Conservation (phyloP, 1,140 invertebrate genomes). For the Helicoverpa zea region DNA sequence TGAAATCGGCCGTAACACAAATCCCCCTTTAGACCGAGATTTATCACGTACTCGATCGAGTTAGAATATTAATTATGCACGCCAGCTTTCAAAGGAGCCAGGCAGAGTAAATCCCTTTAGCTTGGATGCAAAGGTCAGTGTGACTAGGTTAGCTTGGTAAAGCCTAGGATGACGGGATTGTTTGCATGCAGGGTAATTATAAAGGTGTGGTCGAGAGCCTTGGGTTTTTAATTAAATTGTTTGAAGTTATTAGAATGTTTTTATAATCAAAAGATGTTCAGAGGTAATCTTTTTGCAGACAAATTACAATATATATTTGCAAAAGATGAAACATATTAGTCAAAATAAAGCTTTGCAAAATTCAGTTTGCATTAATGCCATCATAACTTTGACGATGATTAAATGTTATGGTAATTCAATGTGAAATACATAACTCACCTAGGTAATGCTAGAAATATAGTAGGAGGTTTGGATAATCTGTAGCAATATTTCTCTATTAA, state of each 20-base stretch:
- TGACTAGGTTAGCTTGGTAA: neutral
- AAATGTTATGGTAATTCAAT: neutral
- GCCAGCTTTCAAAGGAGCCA: neutral
- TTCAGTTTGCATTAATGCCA: neutral
- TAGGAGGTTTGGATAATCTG: neutral
- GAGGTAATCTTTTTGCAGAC: too few species aligned
- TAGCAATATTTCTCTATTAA: too few species aligned
- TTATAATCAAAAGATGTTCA: too few species aligned
- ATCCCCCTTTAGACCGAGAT: neutral
- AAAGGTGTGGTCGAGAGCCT: neutral
- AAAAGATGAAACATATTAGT: neutral
- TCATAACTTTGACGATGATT: conserved; percentile 1
- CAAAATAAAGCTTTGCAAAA: neutral
- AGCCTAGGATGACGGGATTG: neutral
- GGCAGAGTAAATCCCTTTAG: conserved; percentile 20
- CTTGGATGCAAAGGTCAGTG: neutral
- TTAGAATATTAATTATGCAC: conserved; percentile 24
- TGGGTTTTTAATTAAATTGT: neutral
- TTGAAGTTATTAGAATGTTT: neutral
- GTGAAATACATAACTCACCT: neutral
- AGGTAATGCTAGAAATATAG: neutral
- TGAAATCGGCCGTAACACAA: neutral
- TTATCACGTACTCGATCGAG: neutral
- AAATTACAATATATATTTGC: neutral
- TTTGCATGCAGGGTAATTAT: conserved; percentile 13